phyloP scores from a whole-genome alignment of 2,113 vertebrate species.

The Abramis brama region DNA sequence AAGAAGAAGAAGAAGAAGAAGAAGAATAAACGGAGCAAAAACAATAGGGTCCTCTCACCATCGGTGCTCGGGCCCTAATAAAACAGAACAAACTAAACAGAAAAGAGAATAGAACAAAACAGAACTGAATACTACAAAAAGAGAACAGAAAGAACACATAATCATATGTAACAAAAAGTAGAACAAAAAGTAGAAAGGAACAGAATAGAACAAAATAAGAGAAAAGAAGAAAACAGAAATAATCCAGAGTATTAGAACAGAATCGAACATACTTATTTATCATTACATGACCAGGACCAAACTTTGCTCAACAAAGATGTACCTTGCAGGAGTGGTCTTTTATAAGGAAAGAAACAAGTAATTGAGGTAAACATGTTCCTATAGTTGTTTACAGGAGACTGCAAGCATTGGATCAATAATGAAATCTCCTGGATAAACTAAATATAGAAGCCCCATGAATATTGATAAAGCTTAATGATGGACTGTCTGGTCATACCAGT shows the following conservation, averaged over 20 bases:
- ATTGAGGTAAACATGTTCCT: neutral
- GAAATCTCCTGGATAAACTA: constrained; percentile 30
- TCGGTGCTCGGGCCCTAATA: too few species aligned
- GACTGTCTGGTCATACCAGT: constrained; percentile 4
- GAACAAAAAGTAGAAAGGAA: neutral
- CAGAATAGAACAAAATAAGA: neutral
- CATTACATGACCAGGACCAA: neutral
- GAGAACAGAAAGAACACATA: neutral
- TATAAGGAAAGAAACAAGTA: neutral
- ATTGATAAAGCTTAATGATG: constrained; percentile 50
- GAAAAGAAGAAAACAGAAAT: neutral
- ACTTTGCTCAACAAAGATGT: neutral
- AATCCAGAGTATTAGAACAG: neutral
- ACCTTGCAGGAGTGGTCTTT: neutral
- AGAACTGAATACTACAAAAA: neutral
- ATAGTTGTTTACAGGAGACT: constrained; percentile 2
- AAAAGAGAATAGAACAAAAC: neutral
- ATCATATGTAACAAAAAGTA: neutral
- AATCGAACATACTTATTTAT: neutral
- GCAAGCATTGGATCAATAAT: constrained; percentile 35
- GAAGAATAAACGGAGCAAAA: too few species aligned
- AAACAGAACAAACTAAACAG: neutral
- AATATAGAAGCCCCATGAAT: constrained; percentile 46
- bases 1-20: too few species aligned
- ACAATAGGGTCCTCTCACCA: too few species aligned